These are phyloP conservation scores for Pseudeuparius sepicola DNA, from an alignment of 2,888 invertebrate species.

Conservation along the genomic window DNA sequence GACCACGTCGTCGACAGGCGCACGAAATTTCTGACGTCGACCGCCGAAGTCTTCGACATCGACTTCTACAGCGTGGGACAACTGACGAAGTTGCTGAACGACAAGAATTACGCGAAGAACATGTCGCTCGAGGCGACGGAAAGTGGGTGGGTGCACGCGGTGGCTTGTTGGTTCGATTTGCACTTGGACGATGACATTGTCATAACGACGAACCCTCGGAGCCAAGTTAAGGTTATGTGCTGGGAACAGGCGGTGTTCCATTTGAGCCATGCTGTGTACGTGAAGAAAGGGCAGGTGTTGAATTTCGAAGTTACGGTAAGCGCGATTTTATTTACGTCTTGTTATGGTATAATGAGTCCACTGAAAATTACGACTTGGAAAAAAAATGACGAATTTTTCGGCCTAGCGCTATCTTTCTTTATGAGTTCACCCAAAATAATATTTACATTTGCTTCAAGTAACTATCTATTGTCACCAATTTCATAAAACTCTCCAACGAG, in stretches of 20 bases:
- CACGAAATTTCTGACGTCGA: constrained; percentile 49
- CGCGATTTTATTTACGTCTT: no score
- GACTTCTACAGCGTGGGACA: constrained; percentile 52
- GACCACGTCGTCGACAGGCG: constrained; percentile 51
- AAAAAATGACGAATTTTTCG: no score
- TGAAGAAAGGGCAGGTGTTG: constrained; percentile 21
- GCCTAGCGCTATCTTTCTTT: no score
- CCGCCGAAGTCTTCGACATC: constrained; percentile 45
- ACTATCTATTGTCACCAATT: no score
- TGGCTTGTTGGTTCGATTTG: constrained; percentile 66
- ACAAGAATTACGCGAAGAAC: constrained; percentile 24
- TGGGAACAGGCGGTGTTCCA: constrained; percentile 75
- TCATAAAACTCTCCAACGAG: no score
- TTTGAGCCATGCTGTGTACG: constrained; percentile 38
- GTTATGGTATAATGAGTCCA: no score
- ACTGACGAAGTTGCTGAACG: constrained; percentile 35
- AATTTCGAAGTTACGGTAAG: constrained; percentile 29
- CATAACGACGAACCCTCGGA: constrained; percentile 52
- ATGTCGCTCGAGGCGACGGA: constrained; percentile 9
- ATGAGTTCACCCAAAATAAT: no score
- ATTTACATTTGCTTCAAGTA: no score
- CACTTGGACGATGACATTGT: constrained; percentile 51
- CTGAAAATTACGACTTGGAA: no score
- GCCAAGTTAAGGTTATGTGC: constrained; percentile 44
- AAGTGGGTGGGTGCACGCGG: constrained; percentile 43